phyloP scores from a whole-genome alignment of 2,113 vertebrate species.

The Phalacrocorax aristotelis region DNA sequence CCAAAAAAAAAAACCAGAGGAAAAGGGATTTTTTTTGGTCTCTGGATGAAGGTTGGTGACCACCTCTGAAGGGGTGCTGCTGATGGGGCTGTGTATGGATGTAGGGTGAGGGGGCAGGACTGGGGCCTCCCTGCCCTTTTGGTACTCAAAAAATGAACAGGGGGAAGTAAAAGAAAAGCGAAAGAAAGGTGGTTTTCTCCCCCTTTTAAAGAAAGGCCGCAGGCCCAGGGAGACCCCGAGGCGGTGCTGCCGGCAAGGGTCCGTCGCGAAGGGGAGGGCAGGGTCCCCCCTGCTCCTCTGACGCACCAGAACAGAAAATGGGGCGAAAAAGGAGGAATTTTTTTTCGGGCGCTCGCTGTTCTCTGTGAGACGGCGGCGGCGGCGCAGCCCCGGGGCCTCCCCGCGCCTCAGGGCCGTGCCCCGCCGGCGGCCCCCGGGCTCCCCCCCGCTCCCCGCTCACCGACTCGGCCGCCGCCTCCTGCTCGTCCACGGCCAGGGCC shows the following conservation, averaged over 20 bases:
- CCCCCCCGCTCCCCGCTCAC: too few species aligned
- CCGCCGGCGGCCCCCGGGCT: too few species aligned
- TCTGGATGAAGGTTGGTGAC: not conserved
- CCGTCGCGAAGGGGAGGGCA: too few species aligned
- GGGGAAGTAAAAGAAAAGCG: too few species aligned
- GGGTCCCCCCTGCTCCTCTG: not conserved
- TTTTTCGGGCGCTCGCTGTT: not conserved
- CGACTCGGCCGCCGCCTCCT: too few species aligned
- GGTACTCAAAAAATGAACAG: rapidly evolving
- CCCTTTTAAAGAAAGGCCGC: not conserved
- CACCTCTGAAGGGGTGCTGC: too few species aligned
- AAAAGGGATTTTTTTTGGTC: not conserved
- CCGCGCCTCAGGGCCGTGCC: too few species aligned
- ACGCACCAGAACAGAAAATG: not conserved
- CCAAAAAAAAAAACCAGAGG: too few species aligned
- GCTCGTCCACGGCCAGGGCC: too few species aligned
- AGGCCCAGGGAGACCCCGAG: too few species aligned
- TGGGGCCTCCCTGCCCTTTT: not conserved
- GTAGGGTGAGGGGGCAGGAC: not conserved
- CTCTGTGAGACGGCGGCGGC: not conserved
- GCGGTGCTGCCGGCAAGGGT: not conserved
- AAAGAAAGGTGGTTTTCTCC: rapidly evolving
- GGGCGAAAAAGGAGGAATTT: not conserved
- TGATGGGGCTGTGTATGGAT: not conserved
- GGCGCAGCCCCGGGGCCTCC: not conserved